Percentiles rank a stretch among this genome's conserved stretches.
phyloP scores from a whole-genome alignment of 2,888 invertebrate species.

The Tachina grossa region DNA sequence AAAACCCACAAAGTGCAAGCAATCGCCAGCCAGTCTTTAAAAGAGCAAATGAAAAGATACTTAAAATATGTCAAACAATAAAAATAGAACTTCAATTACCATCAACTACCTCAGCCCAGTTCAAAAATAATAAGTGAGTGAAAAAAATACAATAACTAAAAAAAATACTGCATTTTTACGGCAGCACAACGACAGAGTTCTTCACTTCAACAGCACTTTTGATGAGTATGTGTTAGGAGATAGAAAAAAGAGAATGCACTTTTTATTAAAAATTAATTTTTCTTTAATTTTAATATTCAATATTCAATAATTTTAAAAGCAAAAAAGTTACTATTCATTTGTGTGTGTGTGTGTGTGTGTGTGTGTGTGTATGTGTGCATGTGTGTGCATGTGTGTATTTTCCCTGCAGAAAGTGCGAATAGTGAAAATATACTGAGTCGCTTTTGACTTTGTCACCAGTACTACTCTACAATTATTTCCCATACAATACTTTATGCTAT shows the following conservation, averaged over 20 bases:
- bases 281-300: neutral
- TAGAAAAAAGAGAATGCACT: neutral
- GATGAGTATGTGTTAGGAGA: constrained; percentile 45
- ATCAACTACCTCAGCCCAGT: constrained; percentile 49
- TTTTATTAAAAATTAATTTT: constrained; percentile 21
- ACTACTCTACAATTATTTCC: too few species aligned
- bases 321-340: constrained; percentile 52
- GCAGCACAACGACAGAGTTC: constrained; percentile 24
- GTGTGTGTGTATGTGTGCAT: too few species aligned
- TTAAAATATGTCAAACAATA: constrained; percentile 44
- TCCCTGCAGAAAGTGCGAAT: too few species aligned
- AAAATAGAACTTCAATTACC: constrained; percentile 44
- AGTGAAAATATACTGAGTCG: too few species aligned
- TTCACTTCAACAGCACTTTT: constrained; percentile 18
- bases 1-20: constrained; percentile 50
- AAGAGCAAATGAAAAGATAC: neutral
- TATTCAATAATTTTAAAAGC: neutral
- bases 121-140: constrained; percentile 19
- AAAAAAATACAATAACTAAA: neutral
- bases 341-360: constrained; percentile 22
- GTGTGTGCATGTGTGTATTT: too few species aligned
- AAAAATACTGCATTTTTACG: constrained; percentile 58
- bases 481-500: too few species aligned
- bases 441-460: too few species aligned
- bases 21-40: constrained; percentile 1